Evolutionary conservation across 2,888 invertebrate species (phyloP).

Genomic region (Gymnoscelis rufifasciata): DNA sequence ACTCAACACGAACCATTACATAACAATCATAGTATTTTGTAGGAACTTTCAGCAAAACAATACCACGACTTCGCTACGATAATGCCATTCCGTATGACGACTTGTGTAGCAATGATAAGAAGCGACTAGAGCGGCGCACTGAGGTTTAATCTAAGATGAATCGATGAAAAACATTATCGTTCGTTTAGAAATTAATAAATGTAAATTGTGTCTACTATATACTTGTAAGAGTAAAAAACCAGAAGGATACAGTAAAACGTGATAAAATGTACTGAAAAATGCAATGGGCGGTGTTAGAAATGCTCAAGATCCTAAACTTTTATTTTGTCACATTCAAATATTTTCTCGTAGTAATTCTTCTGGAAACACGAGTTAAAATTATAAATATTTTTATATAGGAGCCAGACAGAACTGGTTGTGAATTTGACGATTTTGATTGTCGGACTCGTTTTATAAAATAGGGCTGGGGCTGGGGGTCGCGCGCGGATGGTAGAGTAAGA

Average conservation of each 20-base stretch:
- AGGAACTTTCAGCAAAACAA: conserved; percentile 52
- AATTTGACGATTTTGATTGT: too few relatives aligned
- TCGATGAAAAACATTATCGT: background rate
- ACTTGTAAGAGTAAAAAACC: background rate
- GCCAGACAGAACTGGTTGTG: too few relatives aligned
- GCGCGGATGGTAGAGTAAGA: too few relatives aligned
- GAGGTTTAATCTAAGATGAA: conserved; percentile 11
- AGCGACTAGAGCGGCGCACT: conserved; percentile 23
- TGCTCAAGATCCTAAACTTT: too few relatives aligned
- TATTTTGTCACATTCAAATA: too few relatives aligned
- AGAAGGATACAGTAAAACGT: background rate
- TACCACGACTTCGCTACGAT: conserved; percentile 50
- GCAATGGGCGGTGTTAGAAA: too few relatives aligned
- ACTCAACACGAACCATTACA: conserved; percentile 61
- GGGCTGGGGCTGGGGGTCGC: too few relatives aligned
- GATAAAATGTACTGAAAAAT: too few relatives aligned
- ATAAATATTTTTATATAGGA: too few relatives aligned
- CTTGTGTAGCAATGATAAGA: conserved; percentile 29
- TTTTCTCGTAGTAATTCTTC: too few relatives aligned
- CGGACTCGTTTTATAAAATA: too few relatives aligned
- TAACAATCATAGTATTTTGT: conserved; percentile 67
- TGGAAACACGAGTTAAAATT: too few relatives aligned
- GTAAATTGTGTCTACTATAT: background rate
- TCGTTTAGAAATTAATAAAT: background rate
- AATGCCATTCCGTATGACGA: conserved; percentile 45